Percentiles rank a stretch among this genome's conserved stretches.
phyloP scores from a whole-genome alignment of 2,113 vertebrate genomes.

The Sturnus vulgaris region DNA sequence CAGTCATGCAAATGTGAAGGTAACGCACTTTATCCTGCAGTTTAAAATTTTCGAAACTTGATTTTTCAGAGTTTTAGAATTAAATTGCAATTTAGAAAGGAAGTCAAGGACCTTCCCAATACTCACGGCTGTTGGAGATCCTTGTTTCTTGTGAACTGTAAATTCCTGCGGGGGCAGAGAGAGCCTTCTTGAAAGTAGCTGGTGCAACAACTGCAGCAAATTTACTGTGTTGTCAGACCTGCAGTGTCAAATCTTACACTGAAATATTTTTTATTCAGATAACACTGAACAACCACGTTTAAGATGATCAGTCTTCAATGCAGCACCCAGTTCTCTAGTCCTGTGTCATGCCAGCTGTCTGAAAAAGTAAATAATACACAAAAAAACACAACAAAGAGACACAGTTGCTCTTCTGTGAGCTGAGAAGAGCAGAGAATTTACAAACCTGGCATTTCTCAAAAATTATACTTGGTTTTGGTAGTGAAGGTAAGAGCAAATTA shows the following conservation, averaged over 20 bases:
- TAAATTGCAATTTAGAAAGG: not conserved
- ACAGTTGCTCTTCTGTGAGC: not conserved
- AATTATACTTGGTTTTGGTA: not conserved
- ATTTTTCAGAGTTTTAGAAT: not conserved
- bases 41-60: not conserved
- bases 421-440: not conserved
- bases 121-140: not conserved
- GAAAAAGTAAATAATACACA: not conserved
- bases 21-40: not conserved
- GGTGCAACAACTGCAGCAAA: not conserved
- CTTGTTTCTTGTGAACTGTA: not conserved
- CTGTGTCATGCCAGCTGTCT: not conserved
- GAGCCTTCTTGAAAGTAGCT: not conserved
- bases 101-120: not conserved
- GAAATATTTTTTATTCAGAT: not conserved
- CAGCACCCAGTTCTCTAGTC: not conserved
- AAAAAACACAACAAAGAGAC: not conserved
- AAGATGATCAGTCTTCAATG: not conserved
- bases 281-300: not conserved
- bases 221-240: not conserved
- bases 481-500: not conserved
- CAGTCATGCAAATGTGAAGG: not conserved
- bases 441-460: not conserved
- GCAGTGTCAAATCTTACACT: not conserved
- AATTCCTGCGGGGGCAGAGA: not conserved